Base-by-base conservation (phyloP, 2,888 invertebrate genomes). In the Spisula solida region DNA sequence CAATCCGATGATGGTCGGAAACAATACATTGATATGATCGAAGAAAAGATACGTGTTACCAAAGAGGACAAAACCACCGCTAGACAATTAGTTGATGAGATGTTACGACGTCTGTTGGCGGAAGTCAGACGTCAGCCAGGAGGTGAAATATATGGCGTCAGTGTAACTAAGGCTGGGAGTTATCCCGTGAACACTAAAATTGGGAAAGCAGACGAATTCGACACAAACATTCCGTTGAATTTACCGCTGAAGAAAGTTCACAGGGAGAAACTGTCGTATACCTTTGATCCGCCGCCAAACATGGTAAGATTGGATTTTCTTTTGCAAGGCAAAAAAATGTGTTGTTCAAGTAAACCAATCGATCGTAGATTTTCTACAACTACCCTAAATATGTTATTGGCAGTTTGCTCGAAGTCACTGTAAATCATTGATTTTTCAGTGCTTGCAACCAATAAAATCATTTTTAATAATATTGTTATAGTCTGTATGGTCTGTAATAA, bases 121-220 rank as follows among this genome's bases (percentile, higher is more conserved):
- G 66, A 85, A 20, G 86, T 90, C 0, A 48, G 85, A 55, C n/a
- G 75, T 0, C 87, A 79, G n/a, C 41, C 66, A 12, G 85, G 60
- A 18, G 90, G 90, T 6, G 80, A 86, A 31, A 55, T 90, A 0
- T 90, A 85, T 41, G 60, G 80, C 12, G 82, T 87, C 0, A 78
- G 70, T 56, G n/a, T 87, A 12, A n/a, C 41, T 0, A 87, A 82
- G 82, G 88, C 90, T 1, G 90, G 90, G 16, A 90, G 90, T 66
- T 25, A 66, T 51, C 88, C 90, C 2, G 87, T 87, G 0, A 88
- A 88, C 12, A 86, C 88, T 1, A 90, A 90, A 79, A 90, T 90
- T 16, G 88, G 90, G 1, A 90, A 87, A 60, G 86, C 90, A 25
- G 88, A 90, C 41, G 90, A 90, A 82, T 90, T 90, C 70, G 90